phyloP scores from a whole-genome alignment of 2,113 vertebrate genomes.

The Pseudorectes ferrugineus region DNA sequence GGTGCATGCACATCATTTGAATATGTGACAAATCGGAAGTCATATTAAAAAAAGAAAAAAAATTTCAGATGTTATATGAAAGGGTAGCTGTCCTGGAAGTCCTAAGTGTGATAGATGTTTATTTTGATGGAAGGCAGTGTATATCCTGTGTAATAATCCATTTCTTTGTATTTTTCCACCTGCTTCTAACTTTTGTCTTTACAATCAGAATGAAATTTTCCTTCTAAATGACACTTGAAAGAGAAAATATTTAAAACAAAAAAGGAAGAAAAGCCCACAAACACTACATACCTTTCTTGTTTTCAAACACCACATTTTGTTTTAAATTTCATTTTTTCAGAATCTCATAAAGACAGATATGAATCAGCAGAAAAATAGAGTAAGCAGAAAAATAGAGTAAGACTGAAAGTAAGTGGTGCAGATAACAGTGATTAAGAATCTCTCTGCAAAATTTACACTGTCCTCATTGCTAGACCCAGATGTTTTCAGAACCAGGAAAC shows the following conservation, averaged over 20 bases:
- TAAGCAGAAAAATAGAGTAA: slow-evolving; percentile 40
- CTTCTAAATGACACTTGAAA: neutral
- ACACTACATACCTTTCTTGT: neutral
- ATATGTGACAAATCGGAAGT: neutral
- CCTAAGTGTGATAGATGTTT: neutral
- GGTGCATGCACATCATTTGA: neutral
- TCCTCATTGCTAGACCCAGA: slow-evolving; percentile 7
- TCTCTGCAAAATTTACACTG: slow-evolving; percentile 22
- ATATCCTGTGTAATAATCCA: neutral
- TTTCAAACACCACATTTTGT: neutral
- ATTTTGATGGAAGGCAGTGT: neutral
- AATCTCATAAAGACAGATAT: slow-evolving; percentile 34
- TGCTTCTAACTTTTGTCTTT: neutral
- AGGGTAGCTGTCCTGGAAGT: neutral
- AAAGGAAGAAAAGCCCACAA: neutral
- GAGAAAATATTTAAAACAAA: neutral
- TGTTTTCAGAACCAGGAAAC: slow-evolving; percentile 52
- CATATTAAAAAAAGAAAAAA: neutral
- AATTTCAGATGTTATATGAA: neutral
- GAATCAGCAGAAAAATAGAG: slow-evolving; percentile 39
- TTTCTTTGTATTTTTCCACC: neutral
- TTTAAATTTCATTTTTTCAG: slow-evolving; percentile 33
- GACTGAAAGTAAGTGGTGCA: slow-evolving; percentile 58
- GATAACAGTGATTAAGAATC: slow-evolving; percentile 31
- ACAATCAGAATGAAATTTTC: neutral